Evolutionary conservation across 2,888 invertebrate species (phyloP).

Genomic region (Didymodactylos carnosus): DNA sequence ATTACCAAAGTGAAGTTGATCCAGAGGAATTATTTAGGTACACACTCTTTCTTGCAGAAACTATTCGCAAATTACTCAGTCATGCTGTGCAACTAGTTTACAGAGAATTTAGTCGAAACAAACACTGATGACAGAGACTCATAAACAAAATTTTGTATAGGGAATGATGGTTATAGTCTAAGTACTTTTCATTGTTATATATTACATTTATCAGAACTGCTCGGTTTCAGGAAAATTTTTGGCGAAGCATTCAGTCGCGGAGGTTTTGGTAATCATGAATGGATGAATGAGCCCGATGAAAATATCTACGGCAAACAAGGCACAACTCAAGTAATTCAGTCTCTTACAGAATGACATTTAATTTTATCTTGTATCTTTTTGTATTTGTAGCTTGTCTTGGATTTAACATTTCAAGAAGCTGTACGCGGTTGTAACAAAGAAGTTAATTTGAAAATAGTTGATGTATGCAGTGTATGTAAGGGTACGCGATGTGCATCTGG

Average conservation of each 20-base stretch:
- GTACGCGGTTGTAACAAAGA: slow-evolving; percentile 87
- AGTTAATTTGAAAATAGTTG: slow-evolving; percentile 67
- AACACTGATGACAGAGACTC: no score
- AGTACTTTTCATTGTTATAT: no score
- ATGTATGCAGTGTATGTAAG: slow-evolving; percentile 67
- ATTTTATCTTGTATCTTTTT: neutral
- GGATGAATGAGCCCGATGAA: neutral
- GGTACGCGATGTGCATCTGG: slow-evolving; percentile 72
- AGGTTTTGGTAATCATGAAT: slow-evolving; percentile 37
- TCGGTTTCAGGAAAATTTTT: slow-evolving; percentile 88
- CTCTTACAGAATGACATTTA: no score
- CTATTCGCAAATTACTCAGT: no score
- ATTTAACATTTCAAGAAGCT: slow-evolving; percentile 71
- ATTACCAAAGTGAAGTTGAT: slow-evolving; percentile 63
- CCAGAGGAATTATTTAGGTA: slow-evolving; percentile 70
- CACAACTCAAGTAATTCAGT: neutral
- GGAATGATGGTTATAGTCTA: no score
- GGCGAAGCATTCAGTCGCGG: slow-evolving; percentile 40
- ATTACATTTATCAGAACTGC: no score
- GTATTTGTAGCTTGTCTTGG: slow-evolving; percentile 37
- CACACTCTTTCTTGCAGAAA: no score
- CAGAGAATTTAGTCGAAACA: no score
- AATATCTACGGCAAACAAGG: neutral
- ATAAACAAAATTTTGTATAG: no score
- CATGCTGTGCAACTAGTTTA: no score